Base-by-base conservation (phyloP, 2,113 vertebrate species). In the Merops nubicus region DNA sequence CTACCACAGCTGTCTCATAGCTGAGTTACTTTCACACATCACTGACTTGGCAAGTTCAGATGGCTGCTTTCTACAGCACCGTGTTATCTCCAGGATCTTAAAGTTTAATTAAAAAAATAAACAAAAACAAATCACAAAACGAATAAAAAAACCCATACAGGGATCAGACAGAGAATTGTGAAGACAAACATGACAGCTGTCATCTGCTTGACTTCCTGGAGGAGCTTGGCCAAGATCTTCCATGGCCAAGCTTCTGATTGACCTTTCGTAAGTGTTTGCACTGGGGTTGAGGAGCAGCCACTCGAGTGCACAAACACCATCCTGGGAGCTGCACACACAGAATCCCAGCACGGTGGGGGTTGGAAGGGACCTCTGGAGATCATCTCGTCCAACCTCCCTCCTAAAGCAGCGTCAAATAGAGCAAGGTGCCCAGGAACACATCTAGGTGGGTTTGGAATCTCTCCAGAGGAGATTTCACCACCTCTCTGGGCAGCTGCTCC, bases 221-320 rank as follows among this genome's bases (percentile, higher is more conserved):
- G 33, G 47, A 2, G 17, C 4, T 7, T 7, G 7, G 12, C 28
- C 50, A 73, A 57, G 62, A 74, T 25, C 40, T 57, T 26, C 40
- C 1, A 2, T 16, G n/a, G 34, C 14, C 16, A 60, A 72, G 29
- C 8, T 56, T 75, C 75, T 43, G 18, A 15, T 25, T 0, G 0
- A 11, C 6, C 14, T 80, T 65, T 57, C 10, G 4, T 25, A 25
- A 83, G 36, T 2, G 0, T 74, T 91, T 47, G 6, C 64, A 20
- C n/a, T 42, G 50, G 40, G 42, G 40, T 65, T 19, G 21, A 31
- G 38, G 29, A 65, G 40, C 22, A 65, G 40, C 29, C 28, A 65
- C 63, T 43, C 28, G 7, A 43, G 63, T 26, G 33, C 19, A 33
- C 18, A 19, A 40, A 43, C 40, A 31, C 40, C 28, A 33, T 65